These are phyloP conservation scores for Chrysolina oricalcia DNA, from an alignment of 2,888 invertebrate genomes.

Conservation along the genomic window DNA sequence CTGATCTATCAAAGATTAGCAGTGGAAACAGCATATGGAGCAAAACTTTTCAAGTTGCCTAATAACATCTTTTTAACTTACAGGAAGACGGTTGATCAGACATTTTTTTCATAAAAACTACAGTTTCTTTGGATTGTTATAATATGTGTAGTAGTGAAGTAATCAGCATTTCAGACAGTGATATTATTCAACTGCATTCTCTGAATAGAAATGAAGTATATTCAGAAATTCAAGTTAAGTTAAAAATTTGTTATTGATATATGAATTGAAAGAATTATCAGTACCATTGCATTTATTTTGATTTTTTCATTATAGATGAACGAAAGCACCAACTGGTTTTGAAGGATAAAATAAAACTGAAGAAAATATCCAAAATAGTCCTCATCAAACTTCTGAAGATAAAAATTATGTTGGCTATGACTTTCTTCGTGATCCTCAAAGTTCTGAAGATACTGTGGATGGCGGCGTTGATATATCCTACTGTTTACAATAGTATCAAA, in stretches of 20 bases:
- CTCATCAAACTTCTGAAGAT: not conserved
- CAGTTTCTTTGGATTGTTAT: not conserved
- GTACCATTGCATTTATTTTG: not conserved
- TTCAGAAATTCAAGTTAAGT: slow-evolving; percentile 7
- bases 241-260: slow-evolving; percentile 35
- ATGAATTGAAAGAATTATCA: too few species aligned
- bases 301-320: not conserved
- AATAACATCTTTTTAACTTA: slow-evolving; percentile 57
- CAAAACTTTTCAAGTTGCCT: slow-evolving; percentile 2
- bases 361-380: not conserved
- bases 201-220: not conserved
- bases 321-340: not conserved
- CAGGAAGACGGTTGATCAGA: not conserved
- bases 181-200: not conserved
- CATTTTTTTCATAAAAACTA: not conserved
- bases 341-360: not conserved
- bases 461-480: not conserved
- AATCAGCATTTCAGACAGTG: not conserved
- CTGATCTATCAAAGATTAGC: too few species aligned
- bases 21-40: too few species aligned
- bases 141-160: not conserved
- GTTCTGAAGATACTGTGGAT: not conserved
- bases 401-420: not conserved
- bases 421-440: not conserved
- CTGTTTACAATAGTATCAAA: not conserved